Percentiles rank a stretch among this genome's conserved stretches.
These are phyloP conservation scores for Prosopocoilus inquinatus DNA, from an alignment of 2,888 invertebrate species.

Conservation along the genomic window DNA sequence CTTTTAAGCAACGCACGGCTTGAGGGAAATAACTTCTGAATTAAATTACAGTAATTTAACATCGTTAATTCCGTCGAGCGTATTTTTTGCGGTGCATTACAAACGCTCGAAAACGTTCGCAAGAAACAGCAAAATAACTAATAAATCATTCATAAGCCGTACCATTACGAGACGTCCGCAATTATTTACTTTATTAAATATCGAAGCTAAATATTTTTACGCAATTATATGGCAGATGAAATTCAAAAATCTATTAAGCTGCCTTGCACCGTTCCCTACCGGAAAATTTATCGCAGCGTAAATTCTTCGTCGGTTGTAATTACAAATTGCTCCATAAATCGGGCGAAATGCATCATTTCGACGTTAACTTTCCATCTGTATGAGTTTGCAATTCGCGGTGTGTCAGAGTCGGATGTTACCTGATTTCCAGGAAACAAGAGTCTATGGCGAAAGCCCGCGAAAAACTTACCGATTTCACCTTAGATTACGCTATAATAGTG, in stretches of 20 bases:
- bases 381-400: neutral
- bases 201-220: neutral
- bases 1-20: too few relatives aligned
- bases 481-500: neutral
- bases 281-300: slow-evolving; percentile 26
- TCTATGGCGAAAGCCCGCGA: neutral
- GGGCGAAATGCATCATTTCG: slow-evolving; percentile 1
- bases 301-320: slow-evolving; percentile 20
- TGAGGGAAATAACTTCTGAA: too few relatives aligned
- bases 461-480: slow-evolving; percentile 3
- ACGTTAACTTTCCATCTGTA: slow-evolving; percentile 1
- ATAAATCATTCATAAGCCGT: too few relatives aligned
- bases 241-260: neutral
- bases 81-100: too few relatives aligned
- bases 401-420: neutral
- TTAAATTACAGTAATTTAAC: too few relatives aligned
- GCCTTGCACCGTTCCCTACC: slow-evolving; percentile 12
- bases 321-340: neutral
- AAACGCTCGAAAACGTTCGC: too few relatives aligned
- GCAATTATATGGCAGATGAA: neutral
- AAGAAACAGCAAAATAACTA: too few relatives aligned
- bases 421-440: slow-evolving; percentile 1
- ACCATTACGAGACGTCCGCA: too few relatives aligned
- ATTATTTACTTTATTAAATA: neutral
- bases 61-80: too few relatives aligned